Base-by-base conservation (phyloP, 1,140 invertebrate species). In the Helicoverpa armigera region DNA sequence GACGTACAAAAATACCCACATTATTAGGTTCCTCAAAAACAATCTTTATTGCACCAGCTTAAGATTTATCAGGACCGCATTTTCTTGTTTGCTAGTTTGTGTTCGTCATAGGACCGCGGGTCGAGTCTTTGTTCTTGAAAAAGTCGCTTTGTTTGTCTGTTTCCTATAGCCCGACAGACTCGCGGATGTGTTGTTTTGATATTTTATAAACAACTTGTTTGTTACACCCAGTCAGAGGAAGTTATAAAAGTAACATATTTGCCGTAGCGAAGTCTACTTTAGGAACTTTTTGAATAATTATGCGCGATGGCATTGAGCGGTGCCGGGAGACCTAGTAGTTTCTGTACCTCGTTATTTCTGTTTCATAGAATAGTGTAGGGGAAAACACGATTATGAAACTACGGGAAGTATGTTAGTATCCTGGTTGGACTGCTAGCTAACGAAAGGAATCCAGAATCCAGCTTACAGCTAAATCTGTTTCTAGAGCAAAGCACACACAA, bases 51-150 rank as follows among this genome's bases (percentile, higher is more conserved):
- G 9, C 43, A 14, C 0, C 13, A 11, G 1, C 10, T 18, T 67
- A 65, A 73, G 60, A 58, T 11, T 77, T 63, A 35, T 16, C 1
- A 31, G 7, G 4, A 43, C 61, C n/a, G 78, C 56, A 73, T 61
- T 35, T 13, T n/a, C n/a, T 70, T 58, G 51, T 69, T 75, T 80
- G 73, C 50, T 83, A 63, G 69, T 73, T 80, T 74, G 80, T 81
- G 81, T 82, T 82, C 76, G 79, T 84, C 79, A 83, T 77, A 83
- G 76, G 53, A 74, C 53, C 61, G 73, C 76, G 79, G 72, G 81
- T 84, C 83, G 79, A 67, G 76, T 54, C 78, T 86, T 86, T 86
- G 85, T 86, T 85, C 78, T 83, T 82, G 85, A 86, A 86, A 69
- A 85, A 86, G 77, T 85, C 78, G 83, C 83, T 80, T 86, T 84